These are phyloP conservation scores for Chiloscyllium plagiosum DNA, from an alignment of 2,113 vertebrate genomes.

Conservation along the genomic window DNA sequence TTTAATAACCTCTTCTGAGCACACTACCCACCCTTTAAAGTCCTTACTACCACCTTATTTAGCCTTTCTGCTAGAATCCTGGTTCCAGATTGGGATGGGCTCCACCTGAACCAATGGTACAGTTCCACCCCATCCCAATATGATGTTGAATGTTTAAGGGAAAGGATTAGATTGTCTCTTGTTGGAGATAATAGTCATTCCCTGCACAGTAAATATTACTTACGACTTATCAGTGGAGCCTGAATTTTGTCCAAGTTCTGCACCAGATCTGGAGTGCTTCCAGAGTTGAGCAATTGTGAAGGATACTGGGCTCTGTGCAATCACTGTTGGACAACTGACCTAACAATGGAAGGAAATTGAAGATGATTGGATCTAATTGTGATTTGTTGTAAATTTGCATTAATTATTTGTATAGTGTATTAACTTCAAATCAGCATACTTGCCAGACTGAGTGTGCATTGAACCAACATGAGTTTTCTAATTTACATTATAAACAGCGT, in stretches of 20 bases:
- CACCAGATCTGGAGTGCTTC: not conserved
- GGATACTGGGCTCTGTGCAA: not conserved
- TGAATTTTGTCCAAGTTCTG: not conserved
- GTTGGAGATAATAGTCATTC: not conserved
- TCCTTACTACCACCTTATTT: too few species aligned
- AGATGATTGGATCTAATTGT: not conserved
- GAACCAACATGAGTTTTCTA: not conserved
- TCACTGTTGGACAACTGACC: not conserved
- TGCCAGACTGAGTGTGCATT: not conserved
- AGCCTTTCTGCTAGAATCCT: too few species aligned
- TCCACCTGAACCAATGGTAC: too few species aligned
- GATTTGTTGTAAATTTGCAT: not conserved
- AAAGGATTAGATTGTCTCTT: too few species aligned
- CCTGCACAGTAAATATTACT: not conserved
- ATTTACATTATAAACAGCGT: not conserved
- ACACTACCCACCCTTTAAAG: too few species aligned
- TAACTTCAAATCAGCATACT: not conserved
- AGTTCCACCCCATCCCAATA: too few species aligned
- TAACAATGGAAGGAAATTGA: not conserved
- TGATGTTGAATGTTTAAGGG: too few species aligned
- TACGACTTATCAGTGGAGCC: not conserved
- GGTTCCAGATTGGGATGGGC: too few species aligned
- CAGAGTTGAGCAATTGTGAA: not conserved
- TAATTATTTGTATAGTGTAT: not conserved
- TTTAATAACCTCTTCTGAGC: too few species aligned